Evolutionary conservation across 2,888 invertebrate species (phyloP).

Genomic region (Protonemura montana): DNA sequence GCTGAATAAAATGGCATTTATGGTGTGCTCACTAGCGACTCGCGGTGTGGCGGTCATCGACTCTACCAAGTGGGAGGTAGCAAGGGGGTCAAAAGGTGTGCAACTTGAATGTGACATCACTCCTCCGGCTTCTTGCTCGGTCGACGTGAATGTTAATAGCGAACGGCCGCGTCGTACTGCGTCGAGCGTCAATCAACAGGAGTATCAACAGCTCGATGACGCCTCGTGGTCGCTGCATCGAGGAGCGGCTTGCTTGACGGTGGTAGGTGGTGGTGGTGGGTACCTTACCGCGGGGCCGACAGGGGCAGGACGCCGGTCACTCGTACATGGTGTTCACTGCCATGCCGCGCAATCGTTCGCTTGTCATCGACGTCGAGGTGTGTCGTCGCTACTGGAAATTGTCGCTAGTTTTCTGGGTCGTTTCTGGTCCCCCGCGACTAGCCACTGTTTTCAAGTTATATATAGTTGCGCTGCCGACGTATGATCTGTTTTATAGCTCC

Average conservation of each 20-base stretch:
- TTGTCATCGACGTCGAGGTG: no score
- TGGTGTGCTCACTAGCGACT: neutral
- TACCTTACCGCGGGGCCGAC: no score
- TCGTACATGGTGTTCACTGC: no score
- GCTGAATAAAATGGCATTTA: neutral
- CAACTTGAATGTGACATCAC: slow-evolving; percentile 14
- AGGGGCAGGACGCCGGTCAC: no score
- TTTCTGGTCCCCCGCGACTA: no score
- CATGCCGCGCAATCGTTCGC: no score
- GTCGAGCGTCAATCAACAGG: neutral
- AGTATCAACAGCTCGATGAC: neutral
- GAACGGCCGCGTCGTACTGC: neutral
- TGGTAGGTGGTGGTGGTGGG: neutral
- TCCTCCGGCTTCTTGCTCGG: neutral
- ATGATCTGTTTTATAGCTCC: neutral
- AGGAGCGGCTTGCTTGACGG: neutral
- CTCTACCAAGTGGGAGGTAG: neutral
- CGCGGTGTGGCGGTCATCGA: slow-evolving; percentile 23
- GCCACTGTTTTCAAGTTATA: neutral
- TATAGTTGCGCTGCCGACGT: neutral
- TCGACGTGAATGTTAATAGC: slow-evolving; percentile 9
- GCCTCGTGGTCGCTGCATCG: neutral
- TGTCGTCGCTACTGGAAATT: neutral
- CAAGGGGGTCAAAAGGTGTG: slow-evolving; percentile 34
- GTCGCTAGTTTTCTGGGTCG: neutral